Evolutionary conservation across 2,888 invertebrate genomes (phyloP).

Genomic region (Drosophila kambysellisi): DNA sequence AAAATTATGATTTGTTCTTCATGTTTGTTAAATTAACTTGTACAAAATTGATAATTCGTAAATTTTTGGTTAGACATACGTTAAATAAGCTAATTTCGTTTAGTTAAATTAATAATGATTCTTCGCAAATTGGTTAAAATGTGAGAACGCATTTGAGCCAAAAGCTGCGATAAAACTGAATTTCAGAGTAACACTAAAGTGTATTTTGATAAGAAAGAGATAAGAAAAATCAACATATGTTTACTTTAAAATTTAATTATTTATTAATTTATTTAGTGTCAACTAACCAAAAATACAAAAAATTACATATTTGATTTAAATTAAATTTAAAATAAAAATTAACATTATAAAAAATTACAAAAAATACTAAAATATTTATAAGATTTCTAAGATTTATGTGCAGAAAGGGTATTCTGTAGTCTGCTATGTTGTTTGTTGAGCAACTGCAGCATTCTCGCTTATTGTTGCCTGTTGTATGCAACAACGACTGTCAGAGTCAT

Average conservation of each 20-base stretch:
- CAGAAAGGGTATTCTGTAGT: conserved; percentile 4
- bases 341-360: too few relatives aligned
- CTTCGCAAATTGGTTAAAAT: too few relatives aligned
- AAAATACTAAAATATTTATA: too few relatives aligned
- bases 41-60: not conserved
- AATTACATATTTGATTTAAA: too few relatives aligned
- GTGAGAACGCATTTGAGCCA: too few relatives aligned
- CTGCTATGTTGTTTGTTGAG: not conserved
- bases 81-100: not conserved
- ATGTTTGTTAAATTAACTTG: not conserved
- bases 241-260: too few relatives aligned
- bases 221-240: not conserved
- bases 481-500: conserved; percentile 26
- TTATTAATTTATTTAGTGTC: too few relatives aligned
- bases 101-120: not conserved
- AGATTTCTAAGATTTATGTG: not conserved
- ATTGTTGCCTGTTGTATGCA: conserved; percentile 15
- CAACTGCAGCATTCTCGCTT: conserved; percentile 12
- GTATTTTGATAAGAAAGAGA: not conserved
- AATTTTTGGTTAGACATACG: not conserved
- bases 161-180: not conserved
- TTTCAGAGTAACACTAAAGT: not conserved
- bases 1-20: not conserved
- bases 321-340: too few relatives aligned
- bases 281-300: too few relatives aligned